Evolutionary conservation across 2,888 invertebrate genomes (phyloP).

Genomic region (Dolichopus griseipennis): DNA sequence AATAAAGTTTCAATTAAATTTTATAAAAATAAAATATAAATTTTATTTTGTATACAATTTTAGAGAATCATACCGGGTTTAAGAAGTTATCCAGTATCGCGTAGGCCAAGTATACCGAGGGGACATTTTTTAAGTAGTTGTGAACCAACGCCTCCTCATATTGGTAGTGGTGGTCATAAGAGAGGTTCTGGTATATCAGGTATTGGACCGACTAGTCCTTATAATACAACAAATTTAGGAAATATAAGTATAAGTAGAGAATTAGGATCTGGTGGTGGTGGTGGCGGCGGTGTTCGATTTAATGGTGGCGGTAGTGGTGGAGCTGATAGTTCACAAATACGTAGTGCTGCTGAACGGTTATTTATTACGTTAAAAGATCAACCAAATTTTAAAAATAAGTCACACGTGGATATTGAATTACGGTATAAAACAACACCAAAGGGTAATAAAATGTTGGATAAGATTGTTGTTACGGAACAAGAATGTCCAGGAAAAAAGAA

Average conservation of each 20-base stretch:
- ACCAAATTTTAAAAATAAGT: constrained; percentile 51
- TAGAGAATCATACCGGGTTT: constrained; percentile 7
- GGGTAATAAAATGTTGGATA: constrained; percentile 51
- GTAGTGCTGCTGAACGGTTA: constrained; percentile 30
- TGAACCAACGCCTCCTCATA: background rate
- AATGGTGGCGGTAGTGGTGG: background rate
- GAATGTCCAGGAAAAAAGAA: constrained; percentile 25
- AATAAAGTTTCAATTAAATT: background rate
- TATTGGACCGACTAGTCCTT: constrained; percentile 9
- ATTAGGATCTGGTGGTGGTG: background rate
- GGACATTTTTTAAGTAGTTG: background rate
- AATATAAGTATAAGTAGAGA: constrained; percentile 4
- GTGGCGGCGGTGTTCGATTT: background rate
- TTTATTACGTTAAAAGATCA: constrained; percentile 47
- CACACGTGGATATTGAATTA: constrained; percentile 59
- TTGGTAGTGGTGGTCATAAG: background rate
- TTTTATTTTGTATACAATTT: background rate
- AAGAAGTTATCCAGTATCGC: constrained; percentile 7
- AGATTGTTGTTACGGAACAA: constrained; percentile 37
- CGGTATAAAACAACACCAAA: constrained; percentile 53
- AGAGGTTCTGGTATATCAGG: background rate
- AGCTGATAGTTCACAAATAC: constrained; percentile 23
- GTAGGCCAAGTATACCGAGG: background rate
- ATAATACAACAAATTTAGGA: constrained; percentile 1
- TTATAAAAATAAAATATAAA: background rate